Evolutionary conservation across 2,113 vertebrate genomes (phyloP).

Genomic region (Psammodynastes pulverulentus): DNA sequence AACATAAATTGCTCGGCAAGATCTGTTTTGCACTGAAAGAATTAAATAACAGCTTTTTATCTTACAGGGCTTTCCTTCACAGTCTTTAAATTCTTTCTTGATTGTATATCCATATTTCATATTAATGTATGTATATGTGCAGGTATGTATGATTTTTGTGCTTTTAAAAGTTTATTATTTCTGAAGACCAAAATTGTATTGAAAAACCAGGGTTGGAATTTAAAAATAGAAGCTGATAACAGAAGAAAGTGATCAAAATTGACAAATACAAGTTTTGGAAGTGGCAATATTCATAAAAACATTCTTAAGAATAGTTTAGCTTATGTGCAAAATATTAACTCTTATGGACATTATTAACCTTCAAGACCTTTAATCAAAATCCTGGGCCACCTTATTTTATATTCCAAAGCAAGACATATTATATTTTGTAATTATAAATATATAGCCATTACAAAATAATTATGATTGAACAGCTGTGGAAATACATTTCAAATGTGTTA

Average conservation of each 20-base stretch:
- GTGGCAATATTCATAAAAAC: not conserved
- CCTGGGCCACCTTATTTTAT: not conserved
- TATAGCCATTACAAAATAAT: not conserved
- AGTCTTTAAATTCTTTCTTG: not conserved
- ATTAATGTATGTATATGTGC: not conserved
- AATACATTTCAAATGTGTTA: not conserved
- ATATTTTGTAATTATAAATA: not conserved
- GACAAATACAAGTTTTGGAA: not conserved
- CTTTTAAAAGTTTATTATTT: not conserved
- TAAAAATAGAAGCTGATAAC: not conserved
- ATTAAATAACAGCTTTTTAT: not conserved
- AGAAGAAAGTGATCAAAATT: not conserved
- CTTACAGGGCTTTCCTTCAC: not conserved
- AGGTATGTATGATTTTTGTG: not conserved
- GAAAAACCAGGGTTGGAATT: not conserved
- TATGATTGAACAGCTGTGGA: not conserved
- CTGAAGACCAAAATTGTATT: not conserved
- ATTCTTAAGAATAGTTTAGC: not conserved
- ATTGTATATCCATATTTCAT: not conserved
- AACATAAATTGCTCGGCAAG: not conserved
- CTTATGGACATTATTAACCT: not conserved
- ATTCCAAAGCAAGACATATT: not conserved
- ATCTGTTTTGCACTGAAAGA: not conserved
- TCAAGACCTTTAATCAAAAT: not conserved
- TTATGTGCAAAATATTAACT: not conserved